Evolutionary conservation across 2,797 vertebrate genomes (phyloP).

Genomic region (Synaphobranchus kaupii): DNA sequence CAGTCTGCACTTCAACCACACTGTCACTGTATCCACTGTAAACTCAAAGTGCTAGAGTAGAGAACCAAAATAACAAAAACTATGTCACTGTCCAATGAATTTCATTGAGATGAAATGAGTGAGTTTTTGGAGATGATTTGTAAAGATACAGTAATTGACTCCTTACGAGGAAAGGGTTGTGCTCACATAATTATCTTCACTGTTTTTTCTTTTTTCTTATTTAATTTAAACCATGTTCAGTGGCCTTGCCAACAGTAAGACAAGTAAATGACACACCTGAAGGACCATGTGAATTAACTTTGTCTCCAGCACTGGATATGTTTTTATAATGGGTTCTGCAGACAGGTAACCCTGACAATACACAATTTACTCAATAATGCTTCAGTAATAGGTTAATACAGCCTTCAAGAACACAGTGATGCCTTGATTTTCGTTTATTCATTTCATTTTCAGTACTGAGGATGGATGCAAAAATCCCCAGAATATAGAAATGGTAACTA

Average conservation of each 20-base stretch:
- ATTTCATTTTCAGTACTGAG: not conserved
- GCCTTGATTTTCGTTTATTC: not conserved
- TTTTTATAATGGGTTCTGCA: not conserved
- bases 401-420: not conserved
- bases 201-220: not conserved
- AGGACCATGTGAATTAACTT: not conserved
- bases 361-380: not conserved
- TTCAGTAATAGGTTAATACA: not conserved
- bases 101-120: not conserved
- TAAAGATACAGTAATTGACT: not conserved
- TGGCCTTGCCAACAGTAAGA: conserved; percentile 3
- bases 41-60: no score
- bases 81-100: no score
- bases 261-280: not conserved
- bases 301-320: not conserved
- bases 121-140: not conserved
- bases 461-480: no score
- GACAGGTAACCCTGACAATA: not conserved
- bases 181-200: not conserved
- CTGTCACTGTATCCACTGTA: no score
- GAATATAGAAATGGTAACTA: no score
- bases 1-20: no score
- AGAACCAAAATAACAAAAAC: no score
- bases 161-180: not conserved
- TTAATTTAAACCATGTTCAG: not conserved